Evolutionary conservation across 1,140 invertebrate species (phyloP).

Genomic region (Drosophila mayri): DNA sequence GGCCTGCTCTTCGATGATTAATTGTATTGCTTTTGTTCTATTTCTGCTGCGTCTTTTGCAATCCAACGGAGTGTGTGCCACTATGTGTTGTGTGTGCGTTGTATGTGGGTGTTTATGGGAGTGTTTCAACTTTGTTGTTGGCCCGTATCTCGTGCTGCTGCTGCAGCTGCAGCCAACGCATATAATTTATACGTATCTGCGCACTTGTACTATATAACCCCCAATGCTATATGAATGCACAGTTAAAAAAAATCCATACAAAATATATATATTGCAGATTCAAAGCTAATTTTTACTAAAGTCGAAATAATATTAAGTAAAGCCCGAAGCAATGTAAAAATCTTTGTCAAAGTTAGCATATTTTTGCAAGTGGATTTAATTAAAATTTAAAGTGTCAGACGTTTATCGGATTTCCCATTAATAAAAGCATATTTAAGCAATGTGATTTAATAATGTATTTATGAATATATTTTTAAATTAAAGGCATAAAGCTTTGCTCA

Average conservation of each 20-base stretch:
- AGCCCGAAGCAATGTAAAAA: no score
- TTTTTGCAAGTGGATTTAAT: no score
- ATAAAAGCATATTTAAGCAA: no score
- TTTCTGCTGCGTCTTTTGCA: constrained; percentile 56
- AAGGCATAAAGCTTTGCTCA: neutral
- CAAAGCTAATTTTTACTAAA: neutral
- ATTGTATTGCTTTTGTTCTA: constrained; percentile 76
- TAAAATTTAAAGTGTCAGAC: no score
- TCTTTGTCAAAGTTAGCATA: neutral
- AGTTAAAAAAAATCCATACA: neutral
- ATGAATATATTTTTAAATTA: neutral
- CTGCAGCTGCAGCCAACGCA: constrained; percentile 25
- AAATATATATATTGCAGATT: neutral
- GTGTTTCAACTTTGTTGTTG: constrained; percentile 25
- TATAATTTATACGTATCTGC: constrained; percentile 44
- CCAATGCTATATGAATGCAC: constrained; percentile 10
- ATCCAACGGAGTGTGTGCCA: constrained; percentile 17
- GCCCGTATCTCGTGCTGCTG: constrained; percentile 34
- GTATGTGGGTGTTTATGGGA: constrained; percentile 23
- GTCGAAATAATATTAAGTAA: neutral
- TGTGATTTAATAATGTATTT: no score
- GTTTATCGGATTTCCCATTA: no score
- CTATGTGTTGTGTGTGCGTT: constrained; percentile 12
- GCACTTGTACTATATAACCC: constrained; percentile 18
- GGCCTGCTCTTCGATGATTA: constrained; percentile 74